Conservation (phyloP, 2,888 invertebrate genomes). For the Chouioia cunea region DNA sequence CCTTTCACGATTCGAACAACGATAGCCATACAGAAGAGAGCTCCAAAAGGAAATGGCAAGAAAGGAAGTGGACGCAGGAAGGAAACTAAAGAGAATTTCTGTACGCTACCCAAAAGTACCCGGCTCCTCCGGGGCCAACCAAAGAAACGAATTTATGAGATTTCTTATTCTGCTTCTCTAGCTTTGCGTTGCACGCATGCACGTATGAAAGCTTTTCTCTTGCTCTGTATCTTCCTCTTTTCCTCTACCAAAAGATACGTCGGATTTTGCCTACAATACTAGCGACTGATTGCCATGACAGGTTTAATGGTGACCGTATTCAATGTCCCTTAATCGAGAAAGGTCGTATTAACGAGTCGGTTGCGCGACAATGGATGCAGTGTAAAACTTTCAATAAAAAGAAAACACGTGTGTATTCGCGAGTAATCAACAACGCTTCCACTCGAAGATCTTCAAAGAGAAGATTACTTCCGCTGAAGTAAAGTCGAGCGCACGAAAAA, state of each 20-base stretch:
- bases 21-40: conserved; percentile 25
- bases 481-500: too few relatives aligned
- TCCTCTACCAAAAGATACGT: neutral
- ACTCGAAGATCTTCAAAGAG: too few relatives aligned
- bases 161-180: conserved; percentile 42
- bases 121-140: conserved; percentile 30
- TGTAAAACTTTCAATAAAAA: too few relatives aligned
- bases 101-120: conserved; percentile 38
- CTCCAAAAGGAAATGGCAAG: conserved; percentile 41
- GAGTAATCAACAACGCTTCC: too few relatives aligned
- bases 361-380: too few relatives aligned
- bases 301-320: neutral
- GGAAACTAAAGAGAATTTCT: conserved; percentile 45
- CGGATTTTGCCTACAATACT: conserved; percentile 34
- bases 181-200: neutral
- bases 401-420: too few relatives aligned
- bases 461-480: too few relatives aligned
- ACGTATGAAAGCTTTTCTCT: conserved; percentile 39
- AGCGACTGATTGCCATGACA: conserved; percentile 17
- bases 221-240: conserved; percentile 28
- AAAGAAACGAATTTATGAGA: conserved; percentile 49
- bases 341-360: too few relatives aligned
- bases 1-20: conserved; percentile 45
- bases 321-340: neutral
- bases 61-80: conserved; percentile 47